Base-by-base conservation (phyloP, 2,113 vertebrate species). In the Lamprotornis superbus region DNA sequence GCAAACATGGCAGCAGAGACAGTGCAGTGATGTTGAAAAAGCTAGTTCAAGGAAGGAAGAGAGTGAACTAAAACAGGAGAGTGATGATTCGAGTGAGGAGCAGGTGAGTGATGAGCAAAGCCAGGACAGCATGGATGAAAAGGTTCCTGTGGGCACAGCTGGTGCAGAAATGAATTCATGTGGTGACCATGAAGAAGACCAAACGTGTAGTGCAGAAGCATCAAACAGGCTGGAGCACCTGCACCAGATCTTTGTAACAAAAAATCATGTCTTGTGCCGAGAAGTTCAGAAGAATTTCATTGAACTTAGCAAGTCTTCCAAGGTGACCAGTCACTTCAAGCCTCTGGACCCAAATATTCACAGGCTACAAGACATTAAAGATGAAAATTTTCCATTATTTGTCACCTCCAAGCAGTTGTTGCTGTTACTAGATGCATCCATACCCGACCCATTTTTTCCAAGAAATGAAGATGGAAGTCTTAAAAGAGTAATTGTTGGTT, bases 381-480 rank as follows among this genome's bases (percentile, higher is more conserved):
- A 98, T 33, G 98, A 98, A 87, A 97, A 98, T 87, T 98, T 98
- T 15, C 98, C 98, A 0, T 89, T 98, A 28, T 98, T 98, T 65
- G 69, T 98, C 84, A 98, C 98, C 15, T 98, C 98, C 35, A 98
- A 97, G 78, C 98, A 98, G 70, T 92, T 98, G 37, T 92, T 98
- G 40, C 94, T 98, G 10, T 67, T 98, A 76, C 90, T 98, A 4
- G 98, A 98, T 71, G 98, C 98, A 15, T 98, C 98, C 47, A 86
- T 98, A 91, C 98, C 98, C 2, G 89, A 97, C 13, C 98, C 98
- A 0, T 98, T 98, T 84, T 98, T 98, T 46, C 97, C 95, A 8
- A 98, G 98, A 79, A 98, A 98, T 1, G 98, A 98, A 87, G 98
- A 98, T 37, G 98, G 98, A 68, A 98, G 98, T 87, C 95, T 98